Evolutionary conservation across 2,113 vertebrate species (phyloP), one percentile per base, ranked within the genome.

Genomic region (Coryphaenoides rupestris): DNA sequence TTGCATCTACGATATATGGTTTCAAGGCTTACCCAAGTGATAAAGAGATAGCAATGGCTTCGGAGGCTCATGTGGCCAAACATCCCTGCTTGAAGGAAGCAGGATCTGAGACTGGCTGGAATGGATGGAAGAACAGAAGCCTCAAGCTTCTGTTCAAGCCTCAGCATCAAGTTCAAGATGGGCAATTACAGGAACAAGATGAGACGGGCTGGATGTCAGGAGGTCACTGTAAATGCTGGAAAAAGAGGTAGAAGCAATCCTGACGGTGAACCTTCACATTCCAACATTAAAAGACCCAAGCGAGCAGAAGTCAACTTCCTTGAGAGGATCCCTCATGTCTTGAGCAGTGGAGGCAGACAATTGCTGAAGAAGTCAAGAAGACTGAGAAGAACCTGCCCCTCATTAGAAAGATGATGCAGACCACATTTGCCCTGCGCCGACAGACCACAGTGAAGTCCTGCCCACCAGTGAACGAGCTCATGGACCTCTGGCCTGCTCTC

Each of bases 11-110:
- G 0, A 50, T 84, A 7, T 77, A 71, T 67, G 46, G 63, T 13
- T 81, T 83, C 12, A 78, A 80, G 55, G 74, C 67, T 53, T 82
- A 72, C 65, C 62, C 75, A 47, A 73, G 66, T 56, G 60, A 71
- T n/a, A 69, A 58, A 69, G 59, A 76, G 4, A 62, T 71, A 0
- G 63, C 23, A 73, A 22, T 33, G 28, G 68, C 22, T 28, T 66
- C 67, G 50, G 62, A 79, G 21, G 73, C 73, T 23, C 68, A 78
- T 63, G 58, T 76, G 9, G 13, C 21, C 0, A 64, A 73, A 60
- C 65, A 64, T 28, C 50, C 65, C 45, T 69, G 62, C 5, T 68
- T 74, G n/a, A 66, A 61, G 7, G 22, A 69, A 68, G 17, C 55
- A 66, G 77, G 66, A 60, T 77, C 69, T 63, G 55, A 70, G 1